Conservation (phyloP, 2,888 invertebrate genomes). For the Lithophane semibrunnea region DNA sequence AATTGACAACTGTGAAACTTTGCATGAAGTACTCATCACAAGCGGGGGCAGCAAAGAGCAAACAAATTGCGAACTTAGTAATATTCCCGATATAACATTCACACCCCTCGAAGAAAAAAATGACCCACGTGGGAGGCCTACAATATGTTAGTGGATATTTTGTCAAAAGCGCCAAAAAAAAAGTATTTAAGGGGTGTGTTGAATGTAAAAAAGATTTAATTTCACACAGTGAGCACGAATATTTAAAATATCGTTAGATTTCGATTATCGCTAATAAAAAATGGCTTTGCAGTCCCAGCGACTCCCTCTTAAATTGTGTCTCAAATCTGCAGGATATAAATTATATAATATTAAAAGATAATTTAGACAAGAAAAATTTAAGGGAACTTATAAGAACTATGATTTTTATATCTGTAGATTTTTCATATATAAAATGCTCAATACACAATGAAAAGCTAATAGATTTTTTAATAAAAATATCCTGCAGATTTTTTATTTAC, state of each 20-base stretch:
- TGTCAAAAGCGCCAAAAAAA: too few species aligned
- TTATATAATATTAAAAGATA: conserved; percentile 3
- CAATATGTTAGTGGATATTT: neutral
- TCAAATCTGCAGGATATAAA: conserved; percentile 17
- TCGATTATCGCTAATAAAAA: conserved; percentile 12
- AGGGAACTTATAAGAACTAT: too few species aligned
- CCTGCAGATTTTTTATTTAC: too few species aligned
- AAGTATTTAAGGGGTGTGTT: too few species aligned
- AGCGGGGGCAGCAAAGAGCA: neutral
- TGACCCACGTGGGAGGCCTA: neutral
- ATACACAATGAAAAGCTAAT: too few species aligned
- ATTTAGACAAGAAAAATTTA: too few species aligned
- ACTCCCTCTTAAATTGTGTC: neutral
- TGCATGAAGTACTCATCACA: neutral
- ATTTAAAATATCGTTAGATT: too few species aligned
- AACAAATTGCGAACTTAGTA: neutral
- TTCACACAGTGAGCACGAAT: too few species aligned
- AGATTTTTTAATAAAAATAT: too few species aligned
- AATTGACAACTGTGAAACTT: neutral
- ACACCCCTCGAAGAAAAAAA: neutral
- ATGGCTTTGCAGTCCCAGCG: conserved; percentile 19
- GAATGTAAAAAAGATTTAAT: too few species aligned
- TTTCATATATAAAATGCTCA: too few species aligned
- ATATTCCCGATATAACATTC: neutral
- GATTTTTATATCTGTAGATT: too few species aligned